Base-by-base conservation (phyloP, 2,113 vertebrate species). In the Lipophrys pholis region DNA sequence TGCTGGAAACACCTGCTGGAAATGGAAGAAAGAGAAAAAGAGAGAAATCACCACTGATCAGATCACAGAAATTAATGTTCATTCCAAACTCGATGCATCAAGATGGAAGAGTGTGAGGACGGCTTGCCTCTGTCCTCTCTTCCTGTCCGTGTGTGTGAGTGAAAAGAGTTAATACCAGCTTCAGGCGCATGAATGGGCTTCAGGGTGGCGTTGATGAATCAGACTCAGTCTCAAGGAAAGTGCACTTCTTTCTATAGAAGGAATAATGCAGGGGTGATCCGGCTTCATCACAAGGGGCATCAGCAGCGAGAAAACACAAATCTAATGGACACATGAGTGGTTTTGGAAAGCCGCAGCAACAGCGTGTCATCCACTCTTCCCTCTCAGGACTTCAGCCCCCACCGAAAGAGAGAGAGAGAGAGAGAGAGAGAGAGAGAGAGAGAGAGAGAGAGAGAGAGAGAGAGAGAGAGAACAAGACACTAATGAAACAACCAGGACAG, bases 291-390 rank as follows among this genome's bases (percentile, higher is more conserved):
- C 57, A 8, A 61, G 80, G 21, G 76, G 73, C 71, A 65, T 67
- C 56, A 1, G 10, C 43, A 45, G 21, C 68, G 30, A 55, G 36
- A 69, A 86, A 78, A 82, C 67, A 80, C 66, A 84, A 45, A 63
- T 83, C 83, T 90, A 91, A 89, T 90, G 90, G 89, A 89, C 62
- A 78, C 43, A 89, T 84, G 84, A 91, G 89, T 86, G 81, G 71
- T 76, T 85, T 64, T 70, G 72, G 54, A 85, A 83, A 81, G 73
- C 56, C 0, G 7, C 58, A 52, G 69, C 66, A 70, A 57, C 55
- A 66, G 69, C 57, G 89, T 78, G 81, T 88, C 86, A 86, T 80
- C 85, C 81, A 59, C 78, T 80, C 71, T 67, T 49, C 53, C 43
- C 52, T 77, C 65, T 70, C 58, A 74, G 70, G 21, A 82, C n/a